Conservation (phyloP, 2,113 vertebrate genomes). For the Oryctolagus cuniculus region DNA sequence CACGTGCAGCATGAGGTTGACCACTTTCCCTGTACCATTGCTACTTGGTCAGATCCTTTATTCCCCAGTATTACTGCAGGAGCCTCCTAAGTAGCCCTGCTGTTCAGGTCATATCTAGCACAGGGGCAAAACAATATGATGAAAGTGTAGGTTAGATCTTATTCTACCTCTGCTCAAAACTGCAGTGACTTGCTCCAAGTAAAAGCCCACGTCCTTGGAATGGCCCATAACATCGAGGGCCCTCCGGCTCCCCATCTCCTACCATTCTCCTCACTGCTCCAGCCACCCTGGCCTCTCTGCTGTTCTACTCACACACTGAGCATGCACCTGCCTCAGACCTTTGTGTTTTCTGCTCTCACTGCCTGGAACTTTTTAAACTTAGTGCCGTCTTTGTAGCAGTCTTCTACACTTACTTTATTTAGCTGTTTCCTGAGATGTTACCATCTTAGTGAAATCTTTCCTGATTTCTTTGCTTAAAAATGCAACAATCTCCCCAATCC, state of each 20-base stretch:
- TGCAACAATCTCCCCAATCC: not conserved
- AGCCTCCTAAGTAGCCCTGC: too few relatives aligned
- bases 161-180: not conserved
- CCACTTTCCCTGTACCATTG: not conserved
- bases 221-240: not conserved
- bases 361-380: not conserved
- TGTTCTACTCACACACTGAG: not conserved
- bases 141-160: not conserved
- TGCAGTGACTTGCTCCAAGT: not conserved
- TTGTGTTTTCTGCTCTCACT: not conserved
- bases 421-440: not conserved
- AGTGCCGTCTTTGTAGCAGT: not conserved
- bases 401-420: not conserved
- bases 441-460: not conserved
- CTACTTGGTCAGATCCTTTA: not conserved
- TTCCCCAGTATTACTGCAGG: not conserved
- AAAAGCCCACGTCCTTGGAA: not conserved
- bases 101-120: not conserved
- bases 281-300: not conserved
- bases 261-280: not conserved
- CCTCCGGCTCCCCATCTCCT: too few relatives aligned
- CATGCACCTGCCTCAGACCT: not conserved
- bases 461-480: conserved; percentile 1
- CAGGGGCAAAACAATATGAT: not conserved
- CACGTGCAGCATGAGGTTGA: not conserved